phyloP scores from a whole-genome alignment of 2,113 vertebrate species.

The Ptilonorhynchus violaceus region DNA sequence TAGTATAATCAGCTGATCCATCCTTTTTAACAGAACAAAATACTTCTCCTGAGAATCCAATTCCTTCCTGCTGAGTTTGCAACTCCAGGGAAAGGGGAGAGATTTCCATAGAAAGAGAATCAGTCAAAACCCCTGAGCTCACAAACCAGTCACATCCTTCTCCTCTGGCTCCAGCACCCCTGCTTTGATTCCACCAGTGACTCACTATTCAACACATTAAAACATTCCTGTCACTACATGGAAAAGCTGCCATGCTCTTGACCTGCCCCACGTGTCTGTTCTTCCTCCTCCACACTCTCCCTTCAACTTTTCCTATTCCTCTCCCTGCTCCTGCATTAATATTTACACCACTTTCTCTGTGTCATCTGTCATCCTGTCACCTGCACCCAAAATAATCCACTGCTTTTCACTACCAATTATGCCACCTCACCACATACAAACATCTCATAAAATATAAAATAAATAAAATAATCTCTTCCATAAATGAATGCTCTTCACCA shows the following conservation, averaged over 20 bases:
- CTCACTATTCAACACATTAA: neutral
- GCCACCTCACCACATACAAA: neutral
- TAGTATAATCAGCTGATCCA: neutral
- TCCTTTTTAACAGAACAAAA: neutral
- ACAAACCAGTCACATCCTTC: neutral
- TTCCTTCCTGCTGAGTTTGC: neutral
- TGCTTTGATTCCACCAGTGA: neutral
- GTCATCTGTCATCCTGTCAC: neutral
- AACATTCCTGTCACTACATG: neutral
- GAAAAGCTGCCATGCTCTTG: neutral
- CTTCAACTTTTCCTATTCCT: neutral
- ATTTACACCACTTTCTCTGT: neutral
- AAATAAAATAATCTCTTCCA: neutral
- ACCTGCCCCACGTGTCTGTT: accelerated
- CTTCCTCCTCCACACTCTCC: neutral
- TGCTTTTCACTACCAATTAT: neutral
- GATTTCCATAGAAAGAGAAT: neutral
- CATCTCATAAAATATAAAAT: neutral
- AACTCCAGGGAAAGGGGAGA: neutral
- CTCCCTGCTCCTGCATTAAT: neutral
- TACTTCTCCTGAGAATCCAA: neutral
- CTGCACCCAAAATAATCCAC: neutral
- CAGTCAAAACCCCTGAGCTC: neutral
- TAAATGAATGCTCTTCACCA: neutral
- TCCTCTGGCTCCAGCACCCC: neutral